Evolutionary conservation across 2,797 vertebrate genomes (phyloP).

Genomic region (Danionella dracula): DNA sequence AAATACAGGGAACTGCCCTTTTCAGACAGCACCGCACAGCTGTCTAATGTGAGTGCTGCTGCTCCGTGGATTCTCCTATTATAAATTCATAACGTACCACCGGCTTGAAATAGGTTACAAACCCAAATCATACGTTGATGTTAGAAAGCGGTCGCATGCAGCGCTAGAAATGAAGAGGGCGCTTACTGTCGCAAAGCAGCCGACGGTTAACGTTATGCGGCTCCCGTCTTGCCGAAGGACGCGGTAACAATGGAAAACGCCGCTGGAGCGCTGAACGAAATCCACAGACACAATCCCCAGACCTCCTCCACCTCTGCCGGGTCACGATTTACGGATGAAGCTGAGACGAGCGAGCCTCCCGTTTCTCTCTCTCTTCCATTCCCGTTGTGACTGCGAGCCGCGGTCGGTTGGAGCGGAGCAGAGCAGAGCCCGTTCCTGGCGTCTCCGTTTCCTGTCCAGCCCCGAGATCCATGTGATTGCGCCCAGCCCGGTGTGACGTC

Average conservation of each 20-base stretch:
- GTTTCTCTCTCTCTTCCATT: conserved; percentile 39
- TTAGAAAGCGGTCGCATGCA: neutral
- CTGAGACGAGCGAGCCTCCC: conserved; percentile 14
- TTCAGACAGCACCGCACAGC: conserved; percentile 10
- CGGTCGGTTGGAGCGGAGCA: neutral
- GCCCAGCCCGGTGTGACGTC: conserved; percentile 43
- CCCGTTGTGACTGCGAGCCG: conserved; percentile 36
- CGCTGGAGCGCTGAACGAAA: conserved; percentile 31
- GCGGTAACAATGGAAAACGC: conserved; percentile 33
- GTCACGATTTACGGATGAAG: neutral
- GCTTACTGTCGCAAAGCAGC: conserved; percentile 45
- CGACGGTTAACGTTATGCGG: conserved; percentile 9
- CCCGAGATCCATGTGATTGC: conserved; percentile 39
- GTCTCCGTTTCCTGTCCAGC: conserved; percentile 55
- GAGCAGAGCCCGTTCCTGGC: conserved; percentile 46
- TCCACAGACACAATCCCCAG: conserved; percentile 4
- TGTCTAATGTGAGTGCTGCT: conserved; percentile 19
- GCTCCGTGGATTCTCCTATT: conserved; percentile 19
- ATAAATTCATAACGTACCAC: neutral
- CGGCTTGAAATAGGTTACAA: neutral
- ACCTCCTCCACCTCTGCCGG: neutral
- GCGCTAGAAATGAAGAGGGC: neutral
- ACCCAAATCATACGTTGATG: neutral
- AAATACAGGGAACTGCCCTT: neutral
- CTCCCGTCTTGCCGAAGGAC: conserved; percentile 22